Evolutionary conservation across 1,140 invertebrate genomes (phyloP).

Genomic region (Neomicropteryx cornuta): DNA sequence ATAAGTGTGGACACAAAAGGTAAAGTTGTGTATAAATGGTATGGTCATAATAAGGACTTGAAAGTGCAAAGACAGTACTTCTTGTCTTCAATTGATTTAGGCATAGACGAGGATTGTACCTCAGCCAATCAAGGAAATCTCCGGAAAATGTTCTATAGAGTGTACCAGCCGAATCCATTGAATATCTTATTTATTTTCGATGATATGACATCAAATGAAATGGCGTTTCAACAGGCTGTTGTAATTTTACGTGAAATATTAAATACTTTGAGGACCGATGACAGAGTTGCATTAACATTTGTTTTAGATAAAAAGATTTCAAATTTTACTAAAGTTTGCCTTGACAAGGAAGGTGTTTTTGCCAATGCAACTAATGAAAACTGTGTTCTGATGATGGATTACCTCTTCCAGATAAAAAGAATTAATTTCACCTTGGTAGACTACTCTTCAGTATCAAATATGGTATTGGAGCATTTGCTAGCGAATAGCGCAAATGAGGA

Average conservation of each 20-base stretch:
- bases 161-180: constrained; percentile 33
- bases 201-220: constrained; percentile 21
- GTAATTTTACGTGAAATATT: constrained; percentile 28
- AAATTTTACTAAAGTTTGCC: too few species aligned
- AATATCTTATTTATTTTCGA: constrained; percentile 32
- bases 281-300: constrained; percentile 29
- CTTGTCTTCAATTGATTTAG: constrained; percentile 32
- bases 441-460: too few species aligned
- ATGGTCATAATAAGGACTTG: constrained; percentile 30
- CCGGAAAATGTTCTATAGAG: constrained; percentile 32
- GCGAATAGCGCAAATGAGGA: too few species aligned
- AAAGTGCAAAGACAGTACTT: constrained; percentile 38
- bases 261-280: constrained; percentile 26
- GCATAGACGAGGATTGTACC: constrained; percentile 33
- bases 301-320: too few species aligned
- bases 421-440: too few species aligned
- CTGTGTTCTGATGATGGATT: neutral
- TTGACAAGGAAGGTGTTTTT: too few species aligned
- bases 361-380: constrained; percentile 1
- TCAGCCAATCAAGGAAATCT: constrained; percentile 29
- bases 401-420: too few species aligned
- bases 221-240: constrained; percentile 27
- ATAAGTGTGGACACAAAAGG: constrained; percentile 5
- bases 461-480: too few species aligned
- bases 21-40: constrained; percentile 23